Base-by-base conservation (phyloP, 1,140 invertebrate genomes). In the Helicoverpa armigera region DNA sequence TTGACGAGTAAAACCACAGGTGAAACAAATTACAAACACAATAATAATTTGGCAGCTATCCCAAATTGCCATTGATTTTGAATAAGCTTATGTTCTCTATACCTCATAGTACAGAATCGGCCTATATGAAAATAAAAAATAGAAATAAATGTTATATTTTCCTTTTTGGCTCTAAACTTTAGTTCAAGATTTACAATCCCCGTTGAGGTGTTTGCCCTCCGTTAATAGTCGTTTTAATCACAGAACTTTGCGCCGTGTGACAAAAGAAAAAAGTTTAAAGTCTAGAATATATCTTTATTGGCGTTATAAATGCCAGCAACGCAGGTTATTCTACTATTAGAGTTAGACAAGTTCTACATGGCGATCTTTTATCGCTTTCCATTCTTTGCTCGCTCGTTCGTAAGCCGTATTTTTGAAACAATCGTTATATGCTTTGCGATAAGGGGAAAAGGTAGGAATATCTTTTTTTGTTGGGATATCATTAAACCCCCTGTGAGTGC, bases 1-100 rank as follows among this genome's bases (percentile, higher is more conserved):
- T 43, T 2, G 35, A 9, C 1, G 35, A 56, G 53, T 31, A 13
- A 54, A 54, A 73, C 31, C 35, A 43, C 35, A 5, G 35, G 5
- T 43, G 14, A 35, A 58, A 56, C 31, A 58, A 73, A 54, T 73
- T 73, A 73, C 29, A 14, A 23, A 69, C 50, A 56, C 70, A 56
- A 70, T 29, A 70, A 43, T 16, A 58, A 23, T 73, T 73, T 73
- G 70, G 70, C 53, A 73, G 31, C 14, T 7, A 31, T 54, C 53
- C 70, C 70, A 73, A 58, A 72, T 54, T 35, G 43, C 18, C 69
- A 72, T 73, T 73, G 51, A 73, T 73, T 73, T 50, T 54, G 43
- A 56, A 29, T 43, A 56, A 43, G 31, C 53, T 31, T 43, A 73
- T 73, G 23, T 7, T 35, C 35, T 35, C 35, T 70, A 31, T 3